Percentiles rank a stretch among this genome's conserved stretches.
Evolutionary conservation across 2,113 vertebrate species (phyloP).

Genomic region (Rhineura floridana): DNA sequence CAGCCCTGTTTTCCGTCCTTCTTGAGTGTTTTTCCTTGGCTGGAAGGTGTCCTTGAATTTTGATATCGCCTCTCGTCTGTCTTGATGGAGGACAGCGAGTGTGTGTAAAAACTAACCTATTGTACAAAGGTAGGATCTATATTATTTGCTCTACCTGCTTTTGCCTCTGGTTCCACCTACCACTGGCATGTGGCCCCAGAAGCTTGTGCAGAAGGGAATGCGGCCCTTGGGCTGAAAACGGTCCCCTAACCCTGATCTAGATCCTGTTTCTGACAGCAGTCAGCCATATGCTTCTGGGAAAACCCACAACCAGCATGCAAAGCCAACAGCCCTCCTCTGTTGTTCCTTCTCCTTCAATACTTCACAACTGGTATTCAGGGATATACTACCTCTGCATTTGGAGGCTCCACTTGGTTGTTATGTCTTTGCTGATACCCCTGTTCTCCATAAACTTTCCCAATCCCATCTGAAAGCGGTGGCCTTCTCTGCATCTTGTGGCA

Average conservation of each 20-base stretch:
- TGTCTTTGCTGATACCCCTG: neutral
- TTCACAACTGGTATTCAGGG: neutral
- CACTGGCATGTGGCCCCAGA: too few relatives aligned
- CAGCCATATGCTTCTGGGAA: neutral
- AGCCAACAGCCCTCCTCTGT: neutral
- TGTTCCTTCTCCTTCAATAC: neutral
- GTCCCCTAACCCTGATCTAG: neutral
- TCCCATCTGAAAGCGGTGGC: neutral
- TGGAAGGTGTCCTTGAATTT: too few relatives aligned
- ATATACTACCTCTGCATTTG: neutral
- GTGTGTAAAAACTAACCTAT: too few relatives aligned
- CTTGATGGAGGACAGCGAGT: too few relatives aligned
- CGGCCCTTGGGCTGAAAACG: too few relatives aligned
- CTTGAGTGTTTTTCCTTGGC: too few relatives aligned
- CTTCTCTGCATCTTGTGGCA: neutral
- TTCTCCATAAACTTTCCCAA: neutral
- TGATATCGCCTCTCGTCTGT: too few relatives aligned
- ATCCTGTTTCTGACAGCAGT: neutral
- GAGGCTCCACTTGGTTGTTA: neutral
- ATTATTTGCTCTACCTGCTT: too few relatives aligned
- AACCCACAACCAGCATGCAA: neutral
- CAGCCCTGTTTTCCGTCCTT: too few relatives aligned
- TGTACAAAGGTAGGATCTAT: too few relatives aligned
- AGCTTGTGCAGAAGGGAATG: too few relatives aligned
- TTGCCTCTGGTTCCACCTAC: too few relatives aligned